Base-by-base conservation (phyloP, 2,888 invertebrate genomes). In the Agrotis ipsilon region DNA sequence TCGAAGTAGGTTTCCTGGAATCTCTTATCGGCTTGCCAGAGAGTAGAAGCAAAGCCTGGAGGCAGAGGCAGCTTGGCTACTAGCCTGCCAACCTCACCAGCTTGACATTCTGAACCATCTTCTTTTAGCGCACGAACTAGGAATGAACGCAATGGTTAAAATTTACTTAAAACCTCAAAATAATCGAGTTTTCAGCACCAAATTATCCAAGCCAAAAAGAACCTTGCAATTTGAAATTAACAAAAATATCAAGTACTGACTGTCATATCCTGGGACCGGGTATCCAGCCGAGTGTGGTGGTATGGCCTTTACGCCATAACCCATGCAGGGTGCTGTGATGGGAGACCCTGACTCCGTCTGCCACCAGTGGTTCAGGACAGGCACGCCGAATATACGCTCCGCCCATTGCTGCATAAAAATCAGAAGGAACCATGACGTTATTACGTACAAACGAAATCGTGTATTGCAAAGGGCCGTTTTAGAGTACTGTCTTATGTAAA, bases 291-390 rank as follows among this genome's bases (percentile, higher is more conserved):
- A 97, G 74, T 96, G 95, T 0, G 98, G 98, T 0, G 98, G 98
- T 75, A 97, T 96, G 0, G 97, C 94, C 87, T 96, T 97, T 52
- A 98, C 97, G 0, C 97, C 97, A 54, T 98, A 97, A 0, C 98
- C 99, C 13, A 98, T 89, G 88, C 98, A 98, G 0, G 98, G 97
- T 0, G 98, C 98, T 0, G 99, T 98, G 69, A 99, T 98, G 0
- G 99, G 97, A 74, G 98, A 98, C 0, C 99, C 99, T 0, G 98
- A 98, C 94, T 99, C 99, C 2, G 99, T 99, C 95, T 99, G 99
- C 99, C 99, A 99, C 99, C 99, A 99, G 92, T 99, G 98, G 92
- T 99, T 99, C 65, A 99, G 92, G 4, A 98, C 92, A 2, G 96
- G 94, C 16, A 95, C 96, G 13, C 90, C 90, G 78, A 96, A 95